Conservation (phyloP, 2,888 invertebrate species). For the Cephus pygmeus region DNA sequence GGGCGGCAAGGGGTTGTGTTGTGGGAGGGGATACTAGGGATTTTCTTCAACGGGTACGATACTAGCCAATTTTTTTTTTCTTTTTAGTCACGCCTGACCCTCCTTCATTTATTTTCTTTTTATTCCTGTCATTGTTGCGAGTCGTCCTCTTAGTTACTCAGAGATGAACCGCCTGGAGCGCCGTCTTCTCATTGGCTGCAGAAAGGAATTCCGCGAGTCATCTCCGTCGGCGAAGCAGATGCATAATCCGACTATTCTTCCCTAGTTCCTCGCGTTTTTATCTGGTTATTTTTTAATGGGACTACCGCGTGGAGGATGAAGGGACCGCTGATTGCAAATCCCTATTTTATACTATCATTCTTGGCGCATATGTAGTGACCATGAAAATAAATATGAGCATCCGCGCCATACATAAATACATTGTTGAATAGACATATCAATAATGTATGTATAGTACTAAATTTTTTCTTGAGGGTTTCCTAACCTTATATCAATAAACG, state of each 20-base stretch:
- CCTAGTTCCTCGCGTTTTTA: neutral
- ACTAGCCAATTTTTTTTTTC: neutral
- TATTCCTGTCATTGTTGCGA: neutral
- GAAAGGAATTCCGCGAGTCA: neutral
- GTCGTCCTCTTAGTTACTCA: neutral
- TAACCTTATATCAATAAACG: neutral
- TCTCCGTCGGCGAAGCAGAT: neutral
- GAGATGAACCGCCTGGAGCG: neutral
- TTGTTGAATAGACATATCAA: neutral
- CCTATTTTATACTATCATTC: neutral
- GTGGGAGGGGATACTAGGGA: neutral
- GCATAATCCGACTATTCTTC: neutral
- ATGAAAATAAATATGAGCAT: neutral
- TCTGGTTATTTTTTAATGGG: neutral
- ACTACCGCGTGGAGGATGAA: neutral
- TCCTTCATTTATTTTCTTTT: neutral
- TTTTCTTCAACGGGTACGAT: neutral
- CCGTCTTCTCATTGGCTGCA: neutral
- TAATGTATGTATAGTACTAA: neutral
- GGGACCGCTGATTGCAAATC: neutral
- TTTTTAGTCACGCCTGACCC: neutral
- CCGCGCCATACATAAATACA: neutral
- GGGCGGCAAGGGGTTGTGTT: no score
- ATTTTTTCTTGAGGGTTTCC: neutral
- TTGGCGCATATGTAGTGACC: neutral